Base-by-base conservation (phyloP, 2,797 vertebrate genomes). In the Forpus xanthops region DNA sequence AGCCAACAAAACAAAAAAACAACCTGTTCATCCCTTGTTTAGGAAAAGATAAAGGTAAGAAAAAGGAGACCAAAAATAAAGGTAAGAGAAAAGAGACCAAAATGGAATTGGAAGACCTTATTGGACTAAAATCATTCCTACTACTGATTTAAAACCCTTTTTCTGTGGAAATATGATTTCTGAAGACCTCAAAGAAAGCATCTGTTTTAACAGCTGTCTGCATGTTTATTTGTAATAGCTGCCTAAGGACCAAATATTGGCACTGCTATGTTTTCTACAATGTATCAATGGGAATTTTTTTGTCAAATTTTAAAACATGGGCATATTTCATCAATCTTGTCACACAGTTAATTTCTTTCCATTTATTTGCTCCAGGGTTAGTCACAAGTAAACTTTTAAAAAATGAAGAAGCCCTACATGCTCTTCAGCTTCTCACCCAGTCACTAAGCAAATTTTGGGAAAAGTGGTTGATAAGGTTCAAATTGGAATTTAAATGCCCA, bases 21-120 rank as follows among this genome's bases (percentile, higher is more conserved):
- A 24, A 33, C 5, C 6, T 56, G 85, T 68, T 3, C 3, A 4
- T n/a, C 5, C 2, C 6, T 74, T n/a, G 0, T 27, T 71, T 45
- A 60, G 15, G 9, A 73, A 27, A 67, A 78, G 71, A 56, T 27
- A 53, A 9, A 79, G 2, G 10, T 33, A 56, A 86, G 27, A 44
- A 44, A 66, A 62, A 35, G 64, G 21, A 53, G 12, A 42, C 30
- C 30, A 72, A 25, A 62, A 74, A 71, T 31, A 49, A 11, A 75
- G 2, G 7, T 41, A 61, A 88, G 21, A 39, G 53, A 61, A 61
- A 35, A 67, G 24, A 55, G 17, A 35, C 3, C 4, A 80, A 87
- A 76, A 79, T 13, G 17, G 18, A 60, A 55, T 33, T 33, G 47
- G 13, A 87, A 89, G 42, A 30, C 15, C 6, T 61, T 41, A 17